These are phyloP conservation scores for Tenodera sinensis DNA, from an alignment of 2,888 invertebrate species.

Conservation along the genomic window DNA sequence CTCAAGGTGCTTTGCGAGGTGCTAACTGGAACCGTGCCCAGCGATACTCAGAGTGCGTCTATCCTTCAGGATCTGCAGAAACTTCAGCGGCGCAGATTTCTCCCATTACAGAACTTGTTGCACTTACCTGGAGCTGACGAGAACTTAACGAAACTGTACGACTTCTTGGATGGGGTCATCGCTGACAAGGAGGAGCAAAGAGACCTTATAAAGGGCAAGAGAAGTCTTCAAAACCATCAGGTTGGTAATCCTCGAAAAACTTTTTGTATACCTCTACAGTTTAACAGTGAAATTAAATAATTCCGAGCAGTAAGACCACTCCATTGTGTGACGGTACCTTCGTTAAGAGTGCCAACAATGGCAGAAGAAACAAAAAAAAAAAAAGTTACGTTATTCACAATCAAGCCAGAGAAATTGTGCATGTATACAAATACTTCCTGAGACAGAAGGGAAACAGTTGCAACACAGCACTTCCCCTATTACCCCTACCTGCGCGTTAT, in stretches of 20 bases:
- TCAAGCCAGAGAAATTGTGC: too few species aligned
- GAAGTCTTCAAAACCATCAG: background rate
- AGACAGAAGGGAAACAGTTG: too few species aligned
- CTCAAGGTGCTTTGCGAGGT: background rate
- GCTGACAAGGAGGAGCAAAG: background rate
- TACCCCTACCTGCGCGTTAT: too few species aligned
- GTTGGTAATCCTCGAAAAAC: background rate
- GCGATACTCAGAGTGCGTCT: background rate
- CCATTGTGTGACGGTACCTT: too few species aligned
- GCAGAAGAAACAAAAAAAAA: too few species aligned
- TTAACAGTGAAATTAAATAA: too few species aligned
- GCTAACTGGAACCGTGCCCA: background rate
- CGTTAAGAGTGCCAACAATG: too few species aligned
- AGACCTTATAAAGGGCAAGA: background rate
- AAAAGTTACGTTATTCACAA: too few species aligned
- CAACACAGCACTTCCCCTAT: too few species aligned
- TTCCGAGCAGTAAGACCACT: too few species aligned
- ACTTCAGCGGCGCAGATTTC: background rate
- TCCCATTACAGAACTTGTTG: background rate
- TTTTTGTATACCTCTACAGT: too few species aligned
- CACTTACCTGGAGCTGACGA: background rate
- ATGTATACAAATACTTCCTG: too few species aligned
- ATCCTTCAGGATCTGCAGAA: background rate
- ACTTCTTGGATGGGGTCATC: background rate
- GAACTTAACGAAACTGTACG: background rate